Conservation (phyloP, 1,140 invertebrate genomes). For the Temnothorax curvispinosus region DNA sequence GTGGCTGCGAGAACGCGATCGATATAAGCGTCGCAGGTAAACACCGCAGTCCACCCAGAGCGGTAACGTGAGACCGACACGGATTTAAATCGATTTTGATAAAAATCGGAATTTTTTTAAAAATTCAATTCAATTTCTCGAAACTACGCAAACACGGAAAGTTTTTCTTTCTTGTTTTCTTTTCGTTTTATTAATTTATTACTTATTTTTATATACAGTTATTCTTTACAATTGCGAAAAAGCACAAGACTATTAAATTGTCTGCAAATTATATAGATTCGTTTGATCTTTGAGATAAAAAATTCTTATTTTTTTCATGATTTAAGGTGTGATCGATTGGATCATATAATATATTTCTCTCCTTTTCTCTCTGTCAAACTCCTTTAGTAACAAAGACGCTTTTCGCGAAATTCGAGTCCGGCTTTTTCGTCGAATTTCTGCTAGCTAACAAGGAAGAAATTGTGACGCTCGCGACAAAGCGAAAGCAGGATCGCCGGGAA, state of each 20-base stretch:
- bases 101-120: background rate
- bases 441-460: constrained; percentile 46
- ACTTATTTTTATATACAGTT: background rate
- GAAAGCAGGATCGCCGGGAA: constrained; percentile 13
- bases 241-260: background rate
- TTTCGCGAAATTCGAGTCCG: constrained; percentile 3
- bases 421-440: constrained; percentile 14
- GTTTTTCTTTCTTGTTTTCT: background rate
- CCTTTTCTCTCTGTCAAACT: background rate
- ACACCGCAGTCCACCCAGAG: background rate
- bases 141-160: background rate
- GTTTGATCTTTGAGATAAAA: background rate
- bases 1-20: constrained; percentile 24
- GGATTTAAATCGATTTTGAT: constrained; percentile 25
- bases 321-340: background rate
- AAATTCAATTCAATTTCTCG: background rate
- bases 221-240: background rate
- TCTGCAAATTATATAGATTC: background rate
- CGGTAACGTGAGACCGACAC: background rate
- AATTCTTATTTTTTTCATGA: background rate
- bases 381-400: background rate
- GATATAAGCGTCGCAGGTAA: constrained; percentile 34
- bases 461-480: constrained; percentile 38
- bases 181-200: background rate
- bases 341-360: background rate